Evolutionary conservation across 1,140 invertebrate species (phyloP).

Genomic region (Octopus bimaculoides): DNA sequence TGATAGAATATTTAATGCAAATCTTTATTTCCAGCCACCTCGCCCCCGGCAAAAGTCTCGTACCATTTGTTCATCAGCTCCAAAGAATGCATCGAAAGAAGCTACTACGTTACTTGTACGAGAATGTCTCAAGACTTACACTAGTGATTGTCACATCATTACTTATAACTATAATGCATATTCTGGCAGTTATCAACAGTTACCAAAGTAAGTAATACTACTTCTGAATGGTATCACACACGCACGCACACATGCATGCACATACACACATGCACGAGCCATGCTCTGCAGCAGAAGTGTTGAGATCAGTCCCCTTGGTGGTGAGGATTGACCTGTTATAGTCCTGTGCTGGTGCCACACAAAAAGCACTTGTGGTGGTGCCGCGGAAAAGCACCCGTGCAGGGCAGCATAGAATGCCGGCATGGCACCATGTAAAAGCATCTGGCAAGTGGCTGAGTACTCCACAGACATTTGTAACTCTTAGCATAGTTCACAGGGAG

Average conservation of each 20-base stretch:
- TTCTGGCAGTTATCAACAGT: constrained; percentile 77
- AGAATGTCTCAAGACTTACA: constrained; percentile 84
- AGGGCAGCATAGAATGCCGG: no score
- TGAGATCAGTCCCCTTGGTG: no score
- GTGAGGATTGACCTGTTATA: no score
- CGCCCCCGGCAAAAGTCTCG: constrained; percentile 74
- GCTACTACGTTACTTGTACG: constrained; percentile 71
- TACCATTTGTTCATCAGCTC: constrained; percentile 73
- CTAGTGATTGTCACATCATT: constrained; percentile 80
- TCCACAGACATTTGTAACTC: no score
- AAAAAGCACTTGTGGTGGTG: no score
- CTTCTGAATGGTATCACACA: neutral
- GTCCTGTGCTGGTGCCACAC: no score
- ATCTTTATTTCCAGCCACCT: constrained; percentile 66
- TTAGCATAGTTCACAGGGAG: no score
- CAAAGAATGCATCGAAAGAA: constrained; percentile 52
- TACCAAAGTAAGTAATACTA: constrained; percentile 69
- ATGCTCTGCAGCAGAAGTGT: no score
- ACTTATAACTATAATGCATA: constrained; percentile 86
- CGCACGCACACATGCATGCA: neutral
- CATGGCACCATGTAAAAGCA: no score
- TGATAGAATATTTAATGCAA: neutral
- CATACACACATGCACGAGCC: no score
- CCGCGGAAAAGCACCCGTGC: no score
- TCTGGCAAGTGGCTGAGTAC: no score